Base-by-base conservation (phyloP, 1,140 invertebrate species). In the Tetraneura akinire region DNA sequence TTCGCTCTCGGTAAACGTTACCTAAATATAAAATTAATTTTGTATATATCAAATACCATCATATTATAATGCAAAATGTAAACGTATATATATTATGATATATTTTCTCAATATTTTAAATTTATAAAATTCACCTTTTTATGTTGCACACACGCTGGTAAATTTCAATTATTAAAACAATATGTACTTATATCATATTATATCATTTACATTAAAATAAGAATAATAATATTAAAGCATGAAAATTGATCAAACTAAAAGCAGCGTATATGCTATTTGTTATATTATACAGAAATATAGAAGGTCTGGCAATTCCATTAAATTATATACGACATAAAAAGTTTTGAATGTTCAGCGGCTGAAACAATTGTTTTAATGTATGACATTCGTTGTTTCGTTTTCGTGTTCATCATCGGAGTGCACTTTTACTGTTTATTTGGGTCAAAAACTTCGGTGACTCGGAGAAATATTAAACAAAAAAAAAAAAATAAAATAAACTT, bases 341-440 rank as follows among this genome's bases (percentile, higher is more conserved):
- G 37, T 68, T 68, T 68, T 23, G 45, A 68, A 68, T 47, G 21
- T 14, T 68, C n/a, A 47, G 47, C 9, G 21, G 45, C 37, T 47
- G 21, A 68, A 68, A 47, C 66, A 47, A 37, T 68, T 68, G 37
- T 68, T 47, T 68, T 23, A 68, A 45, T 47, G 66, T 68, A 47
- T 68, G 64, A 32, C 37, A 45, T 42, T 68, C 64, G 64, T 42
- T 45, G 18, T 42, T 68, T n/a, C n/a, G n/a, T 29, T 42, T 68
- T n/a, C n/a, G n/a, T 68, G 64, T 68, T 68, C 64, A 68, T 68
- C 66, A 47, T 68, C 37, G 26, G 66, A 68, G 66, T 68, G 14
- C 66, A 68, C 37, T 68, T 68, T 32, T 68, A 37, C n/a, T 45
- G 64, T 68, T 68, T 68, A 68, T 68, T 47, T 23, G 66, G 66